Evolutionary conservation across 2,888 invertebrate species (phyloP).

Genomic region (Drosophila rellima): DNA sequence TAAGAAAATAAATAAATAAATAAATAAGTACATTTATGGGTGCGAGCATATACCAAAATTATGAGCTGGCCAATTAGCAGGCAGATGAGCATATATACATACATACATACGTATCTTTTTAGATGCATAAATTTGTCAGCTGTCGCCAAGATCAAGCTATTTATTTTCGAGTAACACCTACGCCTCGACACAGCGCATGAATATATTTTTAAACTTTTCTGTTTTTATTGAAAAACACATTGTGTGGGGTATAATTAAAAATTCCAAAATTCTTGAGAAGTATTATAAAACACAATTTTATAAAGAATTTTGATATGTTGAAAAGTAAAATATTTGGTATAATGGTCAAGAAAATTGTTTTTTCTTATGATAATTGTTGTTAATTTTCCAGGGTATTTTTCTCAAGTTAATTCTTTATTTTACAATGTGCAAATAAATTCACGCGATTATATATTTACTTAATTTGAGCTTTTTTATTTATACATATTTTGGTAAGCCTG

Average conservation of each 20-base stretch:
- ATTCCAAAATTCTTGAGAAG: neutral
- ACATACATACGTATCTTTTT: conserved; percentile 25
- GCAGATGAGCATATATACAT: conserved; percentile 8
- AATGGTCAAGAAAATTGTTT: neutral
- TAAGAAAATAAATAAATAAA: conserved; percentile 45
- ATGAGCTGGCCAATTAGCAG: conserved; percentile 62
- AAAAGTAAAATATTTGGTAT: neutral
- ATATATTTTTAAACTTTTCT: conserved; percentile 29
- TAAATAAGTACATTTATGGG: neutral
- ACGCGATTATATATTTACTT: conserved; percentile 38
- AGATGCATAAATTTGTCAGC: conserved; percentile 73
- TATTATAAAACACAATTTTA: neutral
- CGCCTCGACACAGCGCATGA: conserved; percentile 28
- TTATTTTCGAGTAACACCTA: conserved; percentile 42
- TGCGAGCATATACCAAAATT: conserved; percentile 22
- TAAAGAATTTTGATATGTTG: neutral
- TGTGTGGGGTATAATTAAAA: conserved; percentile 4
- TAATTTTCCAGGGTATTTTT: conserved; percentile 17
- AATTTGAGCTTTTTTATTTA: conserved; percentile 47
- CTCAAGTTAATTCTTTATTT: neutral
- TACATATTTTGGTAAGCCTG: conserved; percentile 34
- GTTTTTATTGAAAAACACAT: neutral
- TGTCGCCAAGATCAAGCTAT: conserved; percentile 61
- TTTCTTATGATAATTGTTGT: neutral
- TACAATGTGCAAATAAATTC: conserved; percentile 34